Conservation (phyloP, 2,113 vertebrate genomes). For the Machaerirhynchus nigripectus region DNA sequence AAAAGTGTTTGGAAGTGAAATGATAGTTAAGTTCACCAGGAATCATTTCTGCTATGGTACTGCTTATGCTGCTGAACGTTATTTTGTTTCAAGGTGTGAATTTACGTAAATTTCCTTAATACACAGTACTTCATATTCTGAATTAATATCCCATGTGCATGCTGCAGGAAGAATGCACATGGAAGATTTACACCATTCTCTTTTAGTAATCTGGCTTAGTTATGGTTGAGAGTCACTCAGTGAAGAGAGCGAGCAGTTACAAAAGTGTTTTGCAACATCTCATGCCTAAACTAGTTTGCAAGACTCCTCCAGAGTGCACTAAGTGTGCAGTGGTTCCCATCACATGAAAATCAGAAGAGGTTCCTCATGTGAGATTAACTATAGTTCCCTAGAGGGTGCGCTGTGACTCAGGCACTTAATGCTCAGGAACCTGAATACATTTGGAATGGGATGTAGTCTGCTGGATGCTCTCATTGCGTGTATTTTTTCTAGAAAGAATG, state of each 20-base stretch:
- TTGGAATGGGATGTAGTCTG: not conserved
- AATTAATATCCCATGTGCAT: not conserved
- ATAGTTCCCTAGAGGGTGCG: not conserved
- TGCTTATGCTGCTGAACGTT: not conserved
- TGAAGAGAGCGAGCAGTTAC: not conserved
- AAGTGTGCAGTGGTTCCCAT: not conserved
- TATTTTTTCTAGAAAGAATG: not conserved
- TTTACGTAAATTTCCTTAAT: not conserved
- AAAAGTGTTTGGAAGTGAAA: not conserved
- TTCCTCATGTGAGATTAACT: not conserved
- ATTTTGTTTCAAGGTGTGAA: not conserved
- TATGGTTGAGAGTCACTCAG: not conserved
- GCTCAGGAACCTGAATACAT: not conserved
- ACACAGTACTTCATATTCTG: not conserved
- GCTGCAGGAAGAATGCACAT: not conserved
- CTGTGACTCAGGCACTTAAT: not conserved
- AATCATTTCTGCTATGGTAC: not conserved
- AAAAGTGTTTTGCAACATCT: not conserved
- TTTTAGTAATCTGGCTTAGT: not conserved
- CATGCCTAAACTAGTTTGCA: not conserved
- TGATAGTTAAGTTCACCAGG: not conserved
- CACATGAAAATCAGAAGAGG: not conserved
- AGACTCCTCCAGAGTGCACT: not conserved
- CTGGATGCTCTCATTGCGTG: not conserved
- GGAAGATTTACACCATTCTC: not conserved